Evolutionary conservation across 1,140 invertebrate species (phyloP), one percentile per base, ranked within the genome.

Genomic region (Caenorhabditis briggsae): DNA sequence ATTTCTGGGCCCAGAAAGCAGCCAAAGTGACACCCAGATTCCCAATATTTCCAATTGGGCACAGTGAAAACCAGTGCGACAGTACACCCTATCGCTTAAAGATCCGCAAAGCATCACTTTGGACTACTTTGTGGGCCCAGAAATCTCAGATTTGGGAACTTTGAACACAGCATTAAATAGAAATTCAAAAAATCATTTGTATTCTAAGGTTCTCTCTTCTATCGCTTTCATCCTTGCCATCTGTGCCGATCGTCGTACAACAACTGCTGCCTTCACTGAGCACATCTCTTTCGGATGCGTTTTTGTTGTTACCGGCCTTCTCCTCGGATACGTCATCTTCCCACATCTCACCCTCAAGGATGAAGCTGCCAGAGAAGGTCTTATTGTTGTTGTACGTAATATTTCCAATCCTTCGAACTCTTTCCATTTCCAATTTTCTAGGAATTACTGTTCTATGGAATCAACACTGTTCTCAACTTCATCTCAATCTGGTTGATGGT

Each of bases 231-330:
- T 92, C 82, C 86, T 92, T 25, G 89, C 91, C 9, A 92, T 92
- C 86, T 92, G 91, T 84, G 83, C 91, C 14, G 91, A 92, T 86
- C 88, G 91, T 33, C 74, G 90, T 18, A 91, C 90, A 56, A 92
- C 91, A 14, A 90, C 86, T 14, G 86, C 90, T 14, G 91, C 92
- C 18, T 92, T 91, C 91, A 89, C 91, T 48, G 91, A 92, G 78
- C 91, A 92, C 83, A 92, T 92, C 56, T 86, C 91, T 16, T 92
- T 92, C 78, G 91, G 92, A 86, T 89, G 89, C 20, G 89, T 92
- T 56, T 70, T 92, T 12, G 88, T 92, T 33, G 91, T 92, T 23
- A 56, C 82, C 74, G 84, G 82, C 14, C 83, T 92, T 20, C 82
- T 92, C 18, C 78, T 92, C n/a, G 90, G 90, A 33, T 92, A 92